These are phyloP conservation scores for Drosophila nr. perissopoda DNA, from an alignment of 2,888 invertebrate genomes.

Conservation along the genomic window DNA sequence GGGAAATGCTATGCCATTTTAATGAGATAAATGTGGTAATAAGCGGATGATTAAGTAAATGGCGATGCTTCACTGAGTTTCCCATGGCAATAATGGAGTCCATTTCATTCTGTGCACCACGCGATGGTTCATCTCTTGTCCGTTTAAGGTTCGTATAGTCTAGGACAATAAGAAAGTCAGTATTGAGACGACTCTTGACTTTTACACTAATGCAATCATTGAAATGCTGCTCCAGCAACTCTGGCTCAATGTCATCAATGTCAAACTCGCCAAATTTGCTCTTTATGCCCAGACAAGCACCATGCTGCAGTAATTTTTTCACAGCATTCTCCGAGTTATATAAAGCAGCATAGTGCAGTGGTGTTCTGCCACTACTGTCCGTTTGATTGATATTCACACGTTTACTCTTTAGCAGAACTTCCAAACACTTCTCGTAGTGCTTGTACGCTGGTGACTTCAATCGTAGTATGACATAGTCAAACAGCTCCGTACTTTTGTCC, in stretches of 20 bases:
- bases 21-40: slow-evolving; percentile 91
- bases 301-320: slow-evolving; percentile 87
- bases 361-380: slow-evolving; percentile 88
- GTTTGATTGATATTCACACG: slow-evolving; percentile 87
- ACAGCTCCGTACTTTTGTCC: slow-evolving; percentile 80
- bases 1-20: slow-evolving; percentile 88
- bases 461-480: slow-evolving; percentile 8
- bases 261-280: slow-evolving; percentile 89
- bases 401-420: slow-evolving; percentile 86
- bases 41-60: slow-evolving; percentile 90
- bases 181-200: slow-evolving; percentile 86
- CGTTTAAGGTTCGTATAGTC: slow-evolving; percentile 88
- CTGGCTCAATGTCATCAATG: slow-evolving; percentile 89
- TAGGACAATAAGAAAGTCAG: slow-evolving; percentile 89
- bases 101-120: slow-evolving; percentile 82
- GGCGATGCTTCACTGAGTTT: slow-evolving; percentile 87
- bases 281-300: slow-evolving; percentile 90
- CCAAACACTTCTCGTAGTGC: slow-evolving; percentile 87
- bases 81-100: slow-evolving; percentile 86
- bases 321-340: slow-evolving; percentile 88
- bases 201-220: slow-evolving; percentile 90
- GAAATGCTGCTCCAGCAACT: slow-evolving; percentile 89
- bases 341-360: slow-evolving; percentile 90
- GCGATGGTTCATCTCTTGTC: slow-evolving; percentile 89
- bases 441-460: slow-evolving; percentile 61